Percentiles rank a stretch among this genome's conserved stretches.
phyloP scores from a whole-genome alignment of 35 echinoderm and acorn worm species.

The Lytechinus pictus region DNA sequence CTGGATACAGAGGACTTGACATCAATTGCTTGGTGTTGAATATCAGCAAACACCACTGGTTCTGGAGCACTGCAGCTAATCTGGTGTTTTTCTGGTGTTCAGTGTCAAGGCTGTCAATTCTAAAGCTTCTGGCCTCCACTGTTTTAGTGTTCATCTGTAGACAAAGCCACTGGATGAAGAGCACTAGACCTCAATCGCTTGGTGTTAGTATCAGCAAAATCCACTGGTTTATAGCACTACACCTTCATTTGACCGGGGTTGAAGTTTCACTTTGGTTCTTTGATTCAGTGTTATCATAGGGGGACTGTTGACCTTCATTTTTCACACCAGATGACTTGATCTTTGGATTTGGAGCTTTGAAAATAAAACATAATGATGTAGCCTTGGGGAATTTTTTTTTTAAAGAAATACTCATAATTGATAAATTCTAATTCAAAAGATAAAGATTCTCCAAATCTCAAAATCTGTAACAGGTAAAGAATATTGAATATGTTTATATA shows the following conservation, averaged over 20 bases:
- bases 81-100: too few species aligned
- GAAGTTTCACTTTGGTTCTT: not conserved
- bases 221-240: too few species aligned
- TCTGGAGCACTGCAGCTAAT: not conserved
- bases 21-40: not conserved
- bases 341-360: conserved; percentile 60
- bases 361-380: not conserved
- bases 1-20: not conserved
- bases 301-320: not conserved
- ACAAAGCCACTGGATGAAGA: too few species aligned
- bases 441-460: not conserved
- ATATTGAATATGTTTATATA: not conserved
- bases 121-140: too few species aligned
- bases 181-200: too few species aligned
- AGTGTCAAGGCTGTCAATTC: too few species aligned
- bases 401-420: not conserved
- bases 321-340: conserved; percentile 32
- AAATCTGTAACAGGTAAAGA: not conserved
- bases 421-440: not conserved
- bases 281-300: not conserved
- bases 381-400: too few species aligned
- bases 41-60: not conserved
- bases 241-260: not conserved
- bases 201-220: too few species aligned
- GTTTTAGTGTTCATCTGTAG: too few species aligned